Conservation (phyloP, 1,140 invertebrate genomes). For the Sweltsa coloradensis region DNA sequence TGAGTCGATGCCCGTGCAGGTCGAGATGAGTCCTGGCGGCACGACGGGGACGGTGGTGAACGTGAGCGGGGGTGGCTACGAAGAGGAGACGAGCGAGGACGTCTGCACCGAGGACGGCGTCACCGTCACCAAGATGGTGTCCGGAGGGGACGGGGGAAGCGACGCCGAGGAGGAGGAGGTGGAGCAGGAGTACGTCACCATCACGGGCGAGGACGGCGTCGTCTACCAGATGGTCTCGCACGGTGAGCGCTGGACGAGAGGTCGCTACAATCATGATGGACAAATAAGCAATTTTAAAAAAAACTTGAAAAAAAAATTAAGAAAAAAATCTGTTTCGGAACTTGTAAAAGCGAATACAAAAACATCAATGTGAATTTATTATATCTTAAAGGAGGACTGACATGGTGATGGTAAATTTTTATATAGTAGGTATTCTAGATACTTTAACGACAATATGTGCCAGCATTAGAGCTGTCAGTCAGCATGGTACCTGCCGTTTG, state of each 20-base stretch:
- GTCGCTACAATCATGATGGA: too few species aligned
- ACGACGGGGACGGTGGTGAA: slow-evolving; percentile 44
- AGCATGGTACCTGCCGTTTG: too few species aligned
- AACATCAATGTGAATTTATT: too few species aligned
- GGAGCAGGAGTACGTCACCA: slow-evolving; percentile 31
- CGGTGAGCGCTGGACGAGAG: not conserved
- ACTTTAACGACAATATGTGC: too few species aligned
- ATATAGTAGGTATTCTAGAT: too few species aligned
- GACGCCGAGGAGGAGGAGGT: slow-evolving; percentile 1
- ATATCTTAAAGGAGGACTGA: too few species aligned
- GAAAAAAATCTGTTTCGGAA: too few species aligned
- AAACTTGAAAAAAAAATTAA: too few species aligned
- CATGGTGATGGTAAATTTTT: too few species aligned
- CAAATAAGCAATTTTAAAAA: too few species aligned
- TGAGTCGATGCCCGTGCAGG: slow-evolving; percentile 35
- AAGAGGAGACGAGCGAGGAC: not conserved
- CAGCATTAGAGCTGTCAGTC: too few species aligned
- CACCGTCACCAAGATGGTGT: slow-evolving; percentile 7
- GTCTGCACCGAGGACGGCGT: slow-evolving; percentile 14
- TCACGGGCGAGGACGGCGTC: slow-evolving; percentile 38
- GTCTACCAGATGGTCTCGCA: slow-evolving; percentile 38
- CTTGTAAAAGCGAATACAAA: too few species aligned
- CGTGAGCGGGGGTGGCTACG: not conserved
- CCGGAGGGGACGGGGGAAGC: slow-evolving; percentile 4
- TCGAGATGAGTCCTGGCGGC: slow-evolving; percentile 52